A percentile compares a stretch with the other conserved stretches of the same genome.
Conservation (phyloP, 2,797 vertebrate genomes). For the Xenentodon cancila region DNA sequence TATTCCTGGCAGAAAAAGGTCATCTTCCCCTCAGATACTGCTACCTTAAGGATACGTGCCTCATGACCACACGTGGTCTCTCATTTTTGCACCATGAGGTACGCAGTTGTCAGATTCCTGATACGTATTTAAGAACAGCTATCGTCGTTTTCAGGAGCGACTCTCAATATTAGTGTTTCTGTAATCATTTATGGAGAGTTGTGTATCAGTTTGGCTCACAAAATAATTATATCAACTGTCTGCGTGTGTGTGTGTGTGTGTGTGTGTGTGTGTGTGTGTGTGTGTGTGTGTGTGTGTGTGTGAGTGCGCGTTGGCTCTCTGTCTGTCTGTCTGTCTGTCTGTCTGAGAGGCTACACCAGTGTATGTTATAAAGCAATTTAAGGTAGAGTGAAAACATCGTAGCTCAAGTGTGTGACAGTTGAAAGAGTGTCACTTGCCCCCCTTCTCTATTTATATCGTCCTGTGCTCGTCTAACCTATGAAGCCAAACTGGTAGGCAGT, state of each 20-base stretch:
- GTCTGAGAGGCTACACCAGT: conserved; percentile 19
- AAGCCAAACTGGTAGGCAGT: conserved; percentile 41
- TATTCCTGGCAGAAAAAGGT: conserved; percentile 69
- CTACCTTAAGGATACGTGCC: conserved; percentile 51
- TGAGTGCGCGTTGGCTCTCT: too few relatives aligned
- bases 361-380: conserved; percentile 37
- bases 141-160: too few relatives aligned
- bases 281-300: too few relatives aligned
- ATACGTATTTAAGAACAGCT: not conserved
- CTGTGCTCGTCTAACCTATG: conserved; percentile 25
- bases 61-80: conserved; percentile 24
- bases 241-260: too few relatives aligned
- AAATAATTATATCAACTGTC: too few relatives aligned
- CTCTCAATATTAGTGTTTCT: too few relatives aligned
- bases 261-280: too few relatives aligned
- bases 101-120: too few relatives aligned
- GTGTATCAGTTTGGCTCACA: too few relatives aligned
- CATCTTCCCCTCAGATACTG: conserved; percentile 36
- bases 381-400: conserved; percentile 17
- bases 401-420: conserved; percentile 39
- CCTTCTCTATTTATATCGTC: conserved; percentile 49
- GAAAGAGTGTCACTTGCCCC: conserved; percentile 34
- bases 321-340: too few relatives aligned
- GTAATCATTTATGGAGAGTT: too few relatives aligned
- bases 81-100: conserved; percentile 4